Evolutionary conservation across 2,888 invertebrate species (phyloP), one percentile per base, ranked within the genome.

Genomic region (Deroplatys truncata): DNA sequence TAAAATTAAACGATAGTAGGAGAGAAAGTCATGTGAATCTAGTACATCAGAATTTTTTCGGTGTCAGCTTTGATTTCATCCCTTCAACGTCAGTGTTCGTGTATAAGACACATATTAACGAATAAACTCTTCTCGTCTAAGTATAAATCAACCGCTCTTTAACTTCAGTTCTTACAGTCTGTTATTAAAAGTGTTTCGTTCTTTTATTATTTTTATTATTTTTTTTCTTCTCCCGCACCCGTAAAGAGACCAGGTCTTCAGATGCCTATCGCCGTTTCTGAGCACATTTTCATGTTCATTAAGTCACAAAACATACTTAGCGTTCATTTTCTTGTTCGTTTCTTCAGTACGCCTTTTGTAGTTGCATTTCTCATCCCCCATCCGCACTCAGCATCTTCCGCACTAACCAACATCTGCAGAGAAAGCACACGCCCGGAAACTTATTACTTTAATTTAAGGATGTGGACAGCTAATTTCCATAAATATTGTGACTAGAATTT

Each of bases 401-500:
- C 56, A 72, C 56, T 72, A 72, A 72, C 56, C 56, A 87, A 72
- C 87, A 89, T 86, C 86, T 86, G 89, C 89, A 29, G 89, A 87
- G 56, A 29, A 28, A 28, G 87, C 31, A 72, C 56, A 72, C 86
- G 82, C 84, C 49, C 56, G 86, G 89, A 87, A 89, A 89, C 89
- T 86, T 92, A 92, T 91, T 91, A 91, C 90, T 91, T 92, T 92
- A 91, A 92, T 92, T 92, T 92, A 91, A 89, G 91, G 91, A 91
- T 91, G 92, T 91, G 91, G 92, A 92, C 92, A 92, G 91, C 91
- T 92, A 92, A 92, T 92, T 92, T 92, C 91, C 91, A 92, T 92
- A 92, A 92, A 92, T 90, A 90, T 88, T 85, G 89, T 84, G 88
- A 85, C 90, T 90, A 88, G 85, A 89, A 90, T 86, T 90, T 90